phyloP scores from a whole-genome alignment of 2,797 vertebrate genomes.

The Leucoraja ocellata region DNA sequence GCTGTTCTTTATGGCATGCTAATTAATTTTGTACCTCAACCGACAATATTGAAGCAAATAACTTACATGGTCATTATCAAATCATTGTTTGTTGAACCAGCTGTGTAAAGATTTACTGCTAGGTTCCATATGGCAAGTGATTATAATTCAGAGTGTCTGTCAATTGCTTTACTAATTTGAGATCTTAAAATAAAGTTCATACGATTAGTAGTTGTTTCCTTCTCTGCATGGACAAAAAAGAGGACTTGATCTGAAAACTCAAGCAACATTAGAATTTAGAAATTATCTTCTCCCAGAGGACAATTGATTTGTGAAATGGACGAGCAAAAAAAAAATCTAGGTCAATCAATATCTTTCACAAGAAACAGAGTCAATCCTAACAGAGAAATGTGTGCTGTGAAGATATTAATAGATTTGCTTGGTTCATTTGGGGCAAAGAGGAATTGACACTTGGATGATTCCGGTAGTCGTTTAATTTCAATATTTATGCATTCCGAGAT shows the following conservation, averaged over 20 bases:
- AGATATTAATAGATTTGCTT: constrained; percentile 1
- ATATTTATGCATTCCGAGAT: neutral
- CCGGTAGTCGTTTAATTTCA: neutral
- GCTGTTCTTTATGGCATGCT: no score
- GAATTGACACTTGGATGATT: neutral
- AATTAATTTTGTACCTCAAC: neutral
- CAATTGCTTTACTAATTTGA: neutral
- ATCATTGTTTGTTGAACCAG: neutral
- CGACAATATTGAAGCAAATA: neutral
- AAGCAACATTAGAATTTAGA: neutral
- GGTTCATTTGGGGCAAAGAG: neutral
- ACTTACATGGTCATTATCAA: neutral
- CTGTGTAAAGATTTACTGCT: no score
- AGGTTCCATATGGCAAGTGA: neutral
- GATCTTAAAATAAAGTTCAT: neutral
- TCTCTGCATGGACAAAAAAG: neutral
- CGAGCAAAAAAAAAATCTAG: neutral
- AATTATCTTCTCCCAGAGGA: neutral
- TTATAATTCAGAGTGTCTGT: neutral
- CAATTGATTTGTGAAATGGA: neutral
- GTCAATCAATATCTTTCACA: constrained; percentile 21
- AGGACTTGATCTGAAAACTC: neutral
- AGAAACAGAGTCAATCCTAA: neutral
- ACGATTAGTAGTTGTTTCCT: neutral
- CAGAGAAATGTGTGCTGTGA: neutral